Evolutionary conservation across 1,140 invertebrate genomes (phyloP), one percentile per base, ranked within the genome.

Genomic region (Leptonema lineaticorne): DNA sequence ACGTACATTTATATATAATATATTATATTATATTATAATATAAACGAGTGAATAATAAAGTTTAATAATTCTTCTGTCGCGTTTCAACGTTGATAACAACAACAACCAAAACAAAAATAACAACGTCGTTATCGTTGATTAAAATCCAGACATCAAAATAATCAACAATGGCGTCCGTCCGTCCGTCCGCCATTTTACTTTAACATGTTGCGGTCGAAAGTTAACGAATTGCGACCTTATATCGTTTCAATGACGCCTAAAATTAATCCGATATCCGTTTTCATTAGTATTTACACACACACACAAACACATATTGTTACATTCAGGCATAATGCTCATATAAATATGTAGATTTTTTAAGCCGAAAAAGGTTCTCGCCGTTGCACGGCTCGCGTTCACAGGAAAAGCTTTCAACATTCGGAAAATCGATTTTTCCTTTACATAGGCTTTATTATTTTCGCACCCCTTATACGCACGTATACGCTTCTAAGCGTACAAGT

Each of bases 381-480:
- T 16, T 9, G 4, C 3, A n/a, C 37, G 37, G 11, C 16, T 33
- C 5, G 11, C 29, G 29, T n/a, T n/a, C n/a, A n/a, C n/a, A n/a
- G n/a, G n/a, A n/a, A n/a, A n/a, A 33, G 29, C 29, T 5, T n/a
- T 33, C 5, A 33, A 33, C 29, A 11, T 11, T 5, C 46, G 46
- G 16, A 20, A 24, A 6, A 53, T 53, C 50, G 50, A 53, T 53
- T 53, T 53, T 26, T 41, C 37, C 9, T n/a, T n/a, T 7, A 45
- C 37, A 6, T 45, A 1, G 50, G 50, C 24, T 53, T 53, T 53
- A 53, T 53, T 26, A 26, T 53, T 53, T 53, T 53, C 50, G 50
- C 50, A 24, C 22, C 2, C 20, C 27, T 9, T 46, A 33, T 11
- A 33, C 30, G n/a, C n/a, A n/a, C n/a, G n/a, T n/a, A n/a, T n/a